Evolutionary conservation across 1,140 invertebrate genomes (phyloP), one percentile per base, ranked within the genome.

Genomic region (Nymphalis io): DNA sequence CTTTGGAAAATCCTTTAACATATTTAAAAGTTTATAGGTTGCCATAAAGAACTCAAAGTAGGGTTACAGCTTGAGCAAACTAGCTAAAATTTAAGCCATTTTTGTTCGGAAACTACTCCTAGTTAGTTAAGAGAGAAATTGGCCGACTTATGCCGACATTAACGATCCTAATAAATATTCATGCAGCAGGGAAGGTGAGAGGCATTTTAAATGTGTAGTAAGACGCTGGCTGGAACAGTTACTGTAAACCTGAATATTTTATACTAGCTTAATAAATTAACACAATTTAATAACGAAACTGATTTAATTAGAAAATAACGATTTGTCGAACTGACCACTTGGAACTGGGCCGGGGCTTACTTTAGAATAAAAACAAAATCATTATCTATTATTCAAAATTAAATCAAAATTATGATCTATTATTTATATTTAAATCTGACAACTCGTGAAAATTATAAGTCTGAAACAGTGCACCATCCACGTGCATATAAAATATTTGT

Each of bases 81-180:
- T 21, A n/a, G 27, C n/a, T 46, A 38, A 62, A 62, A 53, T 62
- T 62, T 62, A 53, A 61, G 16, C 46, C 44, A 51, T 62, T 61
- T 61, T 61, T 61, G 60, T 51, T 62, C 46, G 16, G 21, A 48
- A 62, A 39, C 60, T 48, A 62, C 60, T 62, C 16, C 23, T 51
- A 38, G n/a, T 61, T 48, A 61, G 23, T 62, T 63, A 63, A 63
- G 33, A 53, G 60, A 21, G 44, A 63, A 63, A 63, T 42, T 53
- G 46, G 60, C 20, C 21, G 46, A 63, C 60, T 63, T 63, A 53
- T 53, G 46, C 27, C 23, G 46, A 63, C 46, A 33, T 63, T 63
- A 63, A 63, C 60, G 60, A 63, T n/a, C 42, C 60, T 38, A 53
- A 63, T 51, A 63, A 63, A 63, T 53, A 53, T 63, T 63, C 60